Conservation (phyloP, 1,140 invertebrate genomes). For the Harpegnathos saltator region DNA sequence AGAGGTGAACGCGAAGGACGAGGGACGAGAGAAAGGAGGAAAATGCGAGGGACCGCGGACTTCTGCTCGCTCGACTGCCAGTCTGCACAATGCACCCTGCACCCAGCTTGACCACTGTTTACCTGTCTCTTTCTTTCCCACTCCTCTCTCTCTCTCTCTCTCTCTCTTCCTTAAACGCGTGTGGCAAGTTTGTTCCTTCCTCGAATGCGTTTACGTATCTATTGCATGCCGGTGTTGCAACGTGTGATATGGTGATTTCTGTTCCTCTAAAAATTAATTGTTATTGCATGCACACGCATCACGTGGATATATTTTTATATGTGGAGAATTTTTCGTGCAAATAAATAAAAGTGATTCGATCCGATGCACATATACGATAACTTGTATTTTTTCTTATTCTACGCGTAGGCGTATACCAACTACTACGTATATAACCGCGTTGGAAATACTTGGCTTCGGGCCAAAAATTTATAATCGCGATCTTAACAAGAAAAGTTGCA, state of each 20-base stretch:
- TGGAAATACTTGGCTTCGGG: conserved; percentile 13
- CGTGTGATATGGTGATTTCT: no score
- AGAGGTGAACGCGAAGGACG: conserved; percentile 6
- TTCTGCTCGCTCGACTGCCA: conserved; percentile 33
- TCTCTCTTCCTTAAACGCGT: conserved; percentile 9
- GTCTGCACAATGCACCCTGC: conserved; percentile 47
- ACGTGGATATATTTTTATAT: no score
- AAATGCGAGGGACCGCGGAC: conserved; percentile 27
- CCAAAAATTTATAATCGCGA: conserved; percentile 73
- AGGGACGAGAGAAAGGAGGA: conserved; percentile 27
- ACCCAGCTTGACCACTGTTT: conserved; percentile 17
- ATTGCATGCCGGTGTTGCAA: not conserved
- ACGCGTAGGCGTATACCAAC: not conserved
- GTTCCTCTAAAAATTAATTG: no score
- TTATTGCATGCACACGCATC: no score
- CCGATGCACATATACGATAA: no score
- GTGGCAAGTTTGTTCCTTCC: not conserved
- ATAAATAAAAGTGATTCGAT: no score
- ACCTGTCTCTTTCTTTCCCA: not conserved
- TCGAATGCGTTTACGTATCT: not conserved
- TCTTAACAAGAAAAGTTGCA: conserved; percentile 77
- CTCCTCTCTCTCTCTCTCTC: conserved; percentile 18
- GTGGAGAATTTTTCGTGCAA: no score
- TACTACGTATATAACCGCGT: conserved; percentile 4
- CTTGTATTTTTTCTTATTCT: not conserved